Base-by-base conservation (phyloP, 2,888 invertebrate species). In the Cheilosia scutellata region DNA sequence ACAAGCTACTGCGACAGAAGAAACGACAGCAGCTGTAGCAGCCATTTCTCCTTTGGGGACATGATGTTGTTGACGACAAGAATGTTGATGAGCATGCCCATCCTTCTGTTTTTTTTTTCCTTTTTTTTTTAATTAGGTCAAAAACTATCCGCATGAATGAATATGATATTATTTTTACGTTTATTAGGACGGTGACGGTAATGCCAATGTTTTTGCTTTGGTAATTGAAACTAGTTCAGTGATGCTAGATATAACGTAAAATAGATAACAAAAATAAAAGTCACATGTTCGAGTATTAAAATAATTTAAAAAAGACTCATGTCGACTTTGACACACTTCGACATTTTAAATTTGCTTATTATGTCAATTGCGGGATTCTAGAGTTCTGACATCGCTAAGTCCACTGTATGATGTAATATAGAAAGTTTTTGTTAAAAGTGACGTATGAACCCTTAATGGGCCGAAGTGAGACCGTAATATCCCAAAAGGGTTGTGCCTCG, bases 61-160 rank as follows among this genome's bases (percentile, higher is more conserved):
- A 74, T 68, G 60, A 44, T 68, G 66, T 74, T 60, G 53, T 33
- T 74, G 74, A 60, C 71, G 79, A 37, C 37, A 37, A 62, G 49
- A 66, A 82, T 72, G 77, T 58, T 82, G 58, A 63, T 65, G 76
- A 65, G 65, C 76, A 71, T 65, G 72, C 71, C 40, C 62, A 77
- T 72, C 72, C 66, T 72, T 58, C 33, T 9, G 25, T 62, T 66
- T 6, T 63, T 40, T 55, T 13, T 65, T 47, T 66, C 31, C 51
- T 68, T 57, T 47, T 13, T 37, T 51, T 78, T 74, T 62, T 75
- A 84, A 84, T 84, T 84, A 84, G 83, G 83, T 79, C 83, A 84
- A 79, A 68, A 74, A 84, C 79, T 74, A 74, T 83, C 62, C 78
- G 44, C 83, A 75, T 83, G 79, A 78, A 65, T 74, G 78, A 53